Evolutionary conservation across 2,113 vertebrate genomes (phyloP).

Genomic region (Prolemur simus): DNA sequence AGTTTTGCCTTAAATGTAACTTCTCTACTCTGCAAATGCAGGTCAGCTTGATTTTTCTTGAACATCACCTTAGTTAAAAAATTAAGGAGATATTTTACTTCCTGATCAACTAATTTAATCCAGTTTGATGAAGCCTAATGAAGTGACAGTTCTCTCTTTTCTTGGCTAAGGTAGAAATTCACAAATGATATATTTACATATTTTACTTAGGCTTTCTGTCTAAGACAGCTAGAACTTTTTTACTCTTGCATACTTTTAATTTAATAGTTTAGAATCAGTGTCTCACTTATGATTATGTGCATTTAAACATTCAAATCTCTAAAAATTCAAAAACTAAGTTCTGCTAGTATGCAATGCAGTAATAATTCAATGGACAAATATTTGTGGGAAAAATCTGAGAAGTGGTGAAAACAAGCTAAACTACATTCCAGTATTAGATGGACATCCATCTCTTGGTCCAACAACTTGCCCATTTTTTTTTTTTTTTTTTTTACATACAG

Average conservation of each 20-base stretch:
- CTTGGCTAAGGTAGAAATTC: constrained; percentile 31
- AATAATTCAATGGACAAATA: constrained; percentile 50
- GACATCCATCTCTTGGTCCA: constrained; percentile 51
- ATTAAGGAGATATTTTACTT: constrained; percentile 30
- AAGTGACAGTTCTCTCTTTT: constrained; percentile 7
- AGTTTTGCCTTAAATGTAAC: constrained; percentile 22
- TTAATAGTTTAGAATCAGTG: background rate
- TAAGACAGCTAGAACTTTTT: background rate
- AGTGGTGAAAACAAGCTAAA: constrained; percentile 53
- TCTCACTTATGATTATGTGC: constrained; percentile 2
- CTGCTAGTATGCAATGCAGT: background rate
- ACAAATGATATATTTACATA: background rate
- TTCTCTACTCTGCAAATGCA: background rate
- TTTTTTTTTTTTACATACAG: constrained; percentile 40
- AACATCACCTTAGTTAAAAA: constrained; percentile 18
- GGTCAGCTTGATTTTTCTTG: constrained; percentile 28
- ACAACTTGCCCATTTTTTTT: background rate
- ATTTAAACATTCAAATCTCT: constrained; percentile 46
- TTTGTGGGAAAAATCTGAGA: constrained; percentile 35
- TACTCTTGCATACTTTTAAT: background rate
- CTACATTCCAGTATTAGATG: constrained; percentile 63
- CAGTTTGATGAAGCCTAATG: background rate
- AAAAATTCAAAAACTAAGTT: constrained; percentile 22
- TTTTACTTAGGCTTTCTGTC: background rate
- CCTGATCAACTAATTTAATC: constrained; percentile 24